phyloP scores from a whole-genome alignment of 2,888 invertebrate species.

The Acutogordius australiensis region DNA sequence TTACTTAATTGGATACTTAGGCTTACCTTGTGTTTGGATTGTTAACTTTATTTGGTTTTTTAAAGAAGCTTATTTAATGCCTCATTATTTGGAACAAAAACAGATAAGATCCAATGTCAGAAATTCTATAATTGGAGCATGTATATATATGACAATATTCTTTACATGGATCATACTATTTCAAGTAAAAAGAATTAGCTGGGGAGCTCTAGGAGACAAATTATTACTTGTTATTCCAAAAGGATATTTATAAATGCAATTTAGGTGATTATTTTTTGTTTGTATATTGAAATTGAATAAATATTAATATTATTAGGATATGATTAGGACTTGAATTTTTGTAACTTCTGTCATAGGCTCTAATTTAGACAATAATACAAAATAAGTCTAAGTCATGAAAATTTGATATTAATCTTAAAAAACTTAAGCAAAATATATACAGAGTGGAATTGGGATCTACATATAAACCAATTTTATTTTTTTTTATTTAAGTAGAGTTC shows the following conservation, averaged over 20 bases:
- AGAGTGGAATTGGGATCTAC: too few species aligned
- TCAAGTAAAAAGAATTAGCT: background rate
- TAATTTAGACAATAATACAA: too few species aligned
- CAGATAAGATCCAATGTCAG: background rate
- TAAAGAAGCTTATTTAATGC: background rate
- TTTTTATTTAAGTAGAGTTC: too few species aligned
- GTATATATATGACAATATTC: background rate
- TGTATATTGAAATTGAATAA: too few species aligned
- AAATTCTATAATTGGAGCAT: background rate
- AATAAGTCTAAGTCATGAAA: too few species aligned
- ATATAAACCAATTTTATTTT: too few species aligned
- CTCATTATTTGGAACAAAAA: background rate
- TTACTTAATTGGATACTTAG: background rate
- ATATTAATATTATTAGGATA: too few species aligned
- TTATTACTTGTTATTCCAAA: conserved; percentile 2
- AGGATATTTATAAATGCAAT: conserved; percentile 3
- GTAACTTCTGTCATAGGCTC: too few species aligned
- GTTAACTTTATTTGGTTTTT: conserved; percentile 11
- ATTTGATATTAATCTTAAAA: background rate
- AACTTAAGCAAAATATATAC: too few species aligned
- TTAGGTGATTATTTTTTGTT: too few species aligned
- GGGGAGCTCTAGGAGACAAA: background rate
- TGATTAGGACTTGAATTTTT: too few species aligned
- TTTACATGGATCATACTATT: background rate
- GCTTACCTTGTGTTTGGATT: background rate